Evolutionary conservation across 2,888 invertebrate genomes (phyloP), one percentile per base, ranked within the genome.

Genomic region (Phalera bucephala): DNA sequence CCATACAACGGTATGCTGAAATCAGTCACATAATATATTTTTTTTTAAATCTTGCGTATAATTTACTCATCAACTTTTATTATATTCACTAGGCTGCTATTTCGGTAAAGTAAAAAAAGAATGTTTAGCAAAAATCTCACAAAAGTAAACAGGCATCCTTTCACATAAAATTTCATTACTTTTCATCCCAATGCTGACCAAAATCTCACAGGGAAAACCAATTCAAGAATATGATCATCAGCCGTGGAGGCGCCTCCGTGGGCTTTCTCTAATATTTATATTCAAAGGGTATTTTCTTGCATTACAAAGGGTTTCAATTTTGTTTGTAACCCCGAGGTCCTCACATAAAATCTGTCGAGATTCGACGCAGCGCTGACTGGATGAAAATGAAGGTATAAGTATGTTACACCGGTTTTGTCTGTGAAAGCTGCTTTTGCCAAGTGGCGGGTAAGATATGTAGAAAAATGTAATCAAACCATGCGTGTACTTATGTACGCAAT

Each of bases 301-400:
- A 62, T 64, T 59, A 64, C 64, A 71, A 69, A 70, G 59, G 65
- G 57, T 61, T 64, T 59, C 65, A 64, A 64, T 74, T 74, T 70
- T 74, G 73, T 74, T 73, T 64, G 70, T 53, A 56, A 61, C 52
- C 62, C 60, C 65, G 31, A 41, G 60, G 48, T 29, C 41, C 45
- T 46, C 37, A 45, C 53, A 53, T 61, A 60, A 59, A 59, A 59
- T 57, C 58, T 57, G 48, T 40, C 41, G 45, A 53, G 52, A 51
- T 49, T 57, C 54, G 58, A 64, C 65, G 64, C 43, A 51, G 53
- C 51, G 67, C 64, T 63, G 65, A 61, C 61, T 55, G 42, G 53
- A 51, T 54, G 50, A 55, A 59, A 65, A 53, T 58, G 31, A 41
- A 45, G 49, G 45, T 50, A 50, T 40, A 45, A 35, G 38, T 52